Evolutionary conservation across 2,113 vertebrate genomes (phyloP), one percentile per base, ranked within the genome.

Genomic region (Microcebus lehilahytsara): DNA sequence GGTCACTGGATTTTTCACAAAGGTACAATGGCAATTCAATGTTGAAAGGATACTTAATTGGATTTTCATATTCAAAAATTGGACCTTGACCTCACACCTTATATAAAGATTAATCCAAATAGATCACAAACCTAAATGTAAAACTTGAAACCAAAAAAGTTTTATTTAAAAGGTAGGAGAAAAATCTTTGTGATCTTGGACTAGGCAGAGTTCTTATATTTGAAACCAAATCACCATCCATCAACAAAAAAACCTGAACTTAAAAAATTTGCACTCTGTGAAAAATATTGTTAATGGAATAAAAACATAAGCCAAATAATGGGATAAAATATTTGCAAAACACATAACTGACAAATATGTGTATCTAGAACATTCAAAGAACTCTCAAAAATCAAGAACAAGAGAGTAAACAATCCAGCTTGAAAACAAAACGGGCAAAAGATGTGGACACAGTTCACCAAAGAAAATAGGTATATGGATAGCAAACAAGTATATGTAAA

Each of bases 231-330:
- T 7, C 11, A 62, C 30, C 60, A 92, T 46, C 37, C 11, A 80
- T 30, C 67, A 17, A 91, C 88, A 78, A 88, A 12, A 78, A 94
- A 95, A 89, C 85, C 12, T 37, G 40, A 94, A 77, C 6, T 71
- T 66, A 8, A 37, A 71, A 80, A 79, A 62, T 3, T 27, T 46
- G 20, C 17, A 69, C 25, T 72, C 37, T 94, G 22, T 94, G 22
- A 80, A 75, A 96, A 94, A 96, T 25, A 88, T 32, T 51, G 13
- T 75, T 37, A 88, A 71, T 53, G 13, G 14, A 42, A 90, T 93
- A 88, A 80, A 95, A 89, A 80, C 12, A 87, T 2, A 93, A 67
- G 37, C 19, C 22, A 74, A 10, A 89, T 23, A 37, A 5, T 77
- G 20, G 56, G 27, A 81, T 74, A 96, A 79, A 67, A 69, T 74